Evolutionary conservation across 2,113 vertebrate species (phyloP).

Genomic region (Periophthalmus modestus): DNA sequence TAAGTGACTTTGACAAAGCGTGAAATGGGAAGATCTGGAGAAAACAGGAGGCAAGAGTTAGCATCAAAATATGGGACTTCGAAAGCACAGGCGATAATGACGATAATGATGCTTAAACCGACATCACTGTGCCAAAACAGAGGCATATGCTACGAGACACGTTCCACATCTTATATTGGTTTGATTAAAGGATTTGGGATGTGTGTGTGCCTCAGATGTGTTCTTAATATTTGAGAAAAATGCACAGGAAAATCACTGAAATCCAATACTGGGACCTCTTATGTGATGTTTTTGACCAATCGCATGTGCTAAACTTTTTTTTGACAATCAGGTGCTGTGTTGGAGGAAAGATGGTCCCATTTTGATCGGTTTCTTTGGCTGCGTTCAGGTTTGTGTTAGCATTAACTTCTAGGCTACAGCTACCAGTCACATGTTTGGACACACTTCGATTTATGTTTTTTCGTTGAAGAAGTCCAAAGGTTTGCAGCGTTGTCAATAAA

Average conservation of each 20-base stretch:
- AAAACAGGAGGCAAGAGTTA: background rate
- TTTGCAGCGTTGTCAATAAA: too few species aligned
- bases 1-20: conserved; percentile 16
- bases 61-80: conserved; percentile 1
- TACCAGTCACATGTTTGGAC: too few species aligned
- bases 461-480: too few species aligned
- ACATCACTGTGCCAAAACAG: conserved; percentile 31
- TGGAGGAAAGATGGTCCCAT: background rate
- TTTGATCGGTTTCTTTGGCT: too few species aligned
- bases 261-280: too few species aligned
- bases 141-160: conserved; percentile 25
- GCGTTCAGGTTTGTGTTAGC: too few species aligned
- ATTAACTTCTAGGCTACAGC: too few species aligned
- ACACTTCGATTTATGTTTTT: too few species aligned
- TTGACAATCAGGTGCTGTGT: background rate
- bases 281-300: too few species aligned
- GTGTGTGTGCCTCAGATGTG: background rate
- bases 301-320: background rate
- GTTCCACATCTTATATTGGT: conserved; percentile 24
- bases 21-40: background rate
- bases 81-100: conserved; percentile 26
- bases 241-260: too few species aligned
- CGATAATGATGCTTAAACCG: conserved; percentile 28
- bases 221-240: too few species aligned
- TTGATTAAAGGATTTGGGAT: conserved; percentile 13